A percentile compares a stretch with the other conserved stretches of the same genome.
Conservation (phyloP, 2,113 vertebrate genomes). For the Chamaea fasciata region DNA sequence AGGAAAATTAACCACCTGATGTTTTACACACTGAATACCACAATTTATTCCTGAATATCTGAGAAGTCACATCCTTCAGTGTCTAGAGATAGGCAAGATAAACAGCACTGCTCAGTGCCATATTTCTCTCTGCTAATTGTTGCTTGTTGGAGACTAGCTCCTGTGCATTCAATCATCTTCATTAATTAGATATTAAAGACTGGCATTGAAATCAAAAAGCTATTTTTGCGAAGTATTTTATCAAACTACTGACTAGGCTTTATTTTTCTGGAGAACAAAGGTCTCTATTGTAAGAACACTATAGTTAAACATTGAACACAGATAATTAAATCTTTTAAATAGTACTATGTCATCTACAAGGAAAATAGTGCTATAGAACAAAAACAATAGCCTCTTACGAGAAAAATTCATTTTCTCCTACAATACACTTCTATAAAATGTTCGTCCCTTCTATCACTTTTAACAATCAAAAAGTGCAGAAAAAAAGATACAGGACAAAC, state of each 20-base stretch:
- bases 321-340: conserved; percentile 1
- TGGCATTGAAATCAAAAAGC: neutral
- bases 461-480: neutral
- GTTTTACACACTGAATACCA: neutral
- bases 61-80: neutral
- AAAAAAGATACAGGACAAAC: neutral
- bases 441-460: neutral
- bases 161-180: neutral
- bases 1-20: neutral
- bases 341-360: neutral
- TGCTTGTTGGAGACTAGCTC: neutral
- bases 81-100: neutral
- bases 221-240: neutral
- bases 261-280: neutral
- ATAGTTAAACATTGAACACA: neutral
- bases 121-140: neutral
- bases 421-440: neutral
- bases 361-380: neutral
- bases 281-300: neutral
- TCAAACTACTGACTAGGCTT: neutral
- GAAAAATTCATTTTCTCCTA: neutral
- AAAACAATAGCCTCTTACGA: neutral
- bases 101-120: neutral
- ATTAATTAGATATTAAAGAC: conserved; percentile 13
- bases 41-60: neutral